phyloP scores from a whole-genome alignment of 2,888 invertebrate genomes.

The Philereme vetulata region DNA sequence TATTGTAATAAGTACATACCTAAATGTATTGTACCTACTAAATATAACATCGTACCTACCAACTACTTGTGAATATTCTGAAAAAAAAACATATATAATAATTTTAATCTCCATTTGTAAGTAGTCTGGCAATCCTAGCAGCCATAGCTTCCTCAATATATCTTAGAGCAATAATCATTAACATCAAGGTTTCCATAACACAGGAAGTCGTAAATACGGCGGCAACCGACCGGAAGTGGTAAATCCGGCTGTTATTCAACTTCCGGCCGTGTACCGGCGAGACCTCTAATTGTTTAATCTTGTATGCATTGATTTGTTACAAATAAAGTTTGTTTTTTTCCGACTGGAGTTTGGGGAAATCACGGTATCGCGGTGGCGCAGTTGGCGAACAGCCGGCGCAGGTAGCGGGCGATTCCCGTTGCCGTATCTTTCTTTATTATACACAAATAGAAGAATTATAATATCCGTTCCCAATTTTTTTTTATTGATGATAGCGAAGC shows the following conservation, averaged over 20 bases:
- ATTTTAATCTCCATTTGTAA: too few relatives aligned
- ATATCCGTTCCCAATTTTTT: too few relatives aligned
- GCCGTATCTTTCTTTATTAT: too few relatives aligned
- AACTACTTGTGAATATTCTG: too few relatives aligned
- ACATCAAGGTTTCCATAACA: constrained; percentile 31
- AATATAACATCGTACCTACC: too few relatives aligned
- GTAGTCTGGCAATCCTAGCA: neutral
- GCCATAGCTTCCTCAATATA: constrained; percentile 15
- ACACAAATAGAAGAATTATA: too few relatives aligned
- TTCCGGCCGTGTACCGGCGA: constrained; percentile 39
- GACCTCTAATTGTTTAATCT: constrained; percentile 48
- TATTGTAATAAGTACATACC: too few relatives aligned
- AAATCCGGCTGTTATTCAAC: constrained; percentile 44
- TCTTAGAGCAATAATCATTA: constrained; percentile 28
- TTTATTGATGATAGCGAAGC: too few relatives aligned
- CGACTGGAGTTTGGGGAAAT: constrained; percentile 13
- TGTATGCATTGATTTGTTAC: constrained; percentile 43
- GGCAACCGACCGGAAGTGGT: constrained; percentile 45
- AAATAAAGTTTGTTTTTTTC: constrained; percentile 21
- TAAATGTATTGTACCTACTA: too few relatives aligned
- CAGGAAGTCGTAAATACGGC: constrained; percentile 45
- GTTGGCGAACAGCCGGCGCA: neutral
- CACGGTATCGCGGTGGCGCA: neutral
- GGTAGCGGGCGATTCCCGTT: neutral
- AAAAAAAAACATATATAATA: too few relatives aligned